phyloP scores from a whole-genome alignment of 2,113 vertebrate species.

The Anseranas semipalmata region DNA sequence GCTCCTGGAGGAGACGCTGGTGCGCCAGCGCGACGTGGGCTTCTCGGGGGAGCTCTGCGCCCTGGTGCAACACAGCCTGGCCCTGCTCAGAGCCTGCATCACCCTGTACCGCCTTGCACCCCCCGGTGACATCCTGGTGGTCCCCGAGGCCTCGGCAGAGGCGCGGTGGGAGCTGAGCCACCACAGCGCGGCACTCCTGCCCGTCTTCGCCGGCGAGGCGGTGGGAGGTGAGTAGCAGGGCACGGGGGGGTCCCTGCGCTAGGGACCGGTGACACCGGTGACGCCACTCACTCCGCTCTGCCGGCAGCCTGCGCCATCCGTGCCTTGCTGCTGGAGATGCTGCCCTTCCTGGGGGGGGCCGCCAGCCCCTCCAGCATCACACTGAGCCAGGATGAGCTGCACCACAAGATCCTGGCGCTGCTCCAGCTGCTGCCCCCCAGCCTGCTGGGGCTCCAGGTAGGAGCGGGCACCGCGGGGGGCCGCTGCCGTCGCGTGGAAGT shows the following conservation, averaged over 20 bases:
- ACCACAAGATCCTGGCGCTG: constrained; percentile 81
- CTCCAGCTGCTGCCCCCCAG: constrained; percentile 82
- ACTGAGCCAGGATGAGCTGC: constrained; percentile 83
- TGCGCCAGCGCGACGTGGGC: constrained; percentile 83
- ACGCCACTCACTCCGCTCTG: fast-evolving
- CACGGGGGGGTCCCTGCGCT: too few relatives aligned
- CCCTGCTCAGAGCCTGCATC: constrained; percentile 74
- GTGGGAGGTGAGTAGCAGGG: constrained; percentile 81
- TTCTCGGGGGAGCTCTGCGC: constrained; percentile 82
- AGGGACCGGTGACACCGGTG: not conserved
- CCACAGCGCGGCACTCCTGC: constrained; percentile 78
- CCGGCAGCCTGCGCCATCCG: constrained; percentile 85
- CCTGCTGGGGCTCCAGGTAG: constrained; percentile 80
- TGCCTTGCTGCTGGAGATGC: constrained; percentile 81
- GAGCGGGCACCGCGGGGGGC: fast-evolving
- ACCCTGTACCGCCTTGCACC: constrained; percentile 54
- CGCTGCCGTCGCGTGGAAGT: fast-evolving
- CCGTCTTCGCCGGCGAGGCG: constrained; percentile 83
- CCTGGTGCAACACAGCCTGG: constrained; percentile 79
- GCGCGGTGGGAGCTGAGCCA: constrained; percentile 67
- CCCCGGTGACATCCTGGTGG: constrained; percentile 64
- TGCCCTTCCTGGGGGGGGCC: constrained; percentile 42
- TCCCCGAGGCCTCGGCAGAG: constrained; percentile 37
- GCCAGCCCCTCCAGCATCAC: constrained; percentile 72
- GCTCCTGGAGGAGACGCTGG: constrained; percentile 87